Percentiles rank a stretch among this genome's conserved stretches.
Evolutionary conservation across 2,113 vertebrate genomes (phyloP).

Genomic region (Actenoides lindsayi): DNA sequence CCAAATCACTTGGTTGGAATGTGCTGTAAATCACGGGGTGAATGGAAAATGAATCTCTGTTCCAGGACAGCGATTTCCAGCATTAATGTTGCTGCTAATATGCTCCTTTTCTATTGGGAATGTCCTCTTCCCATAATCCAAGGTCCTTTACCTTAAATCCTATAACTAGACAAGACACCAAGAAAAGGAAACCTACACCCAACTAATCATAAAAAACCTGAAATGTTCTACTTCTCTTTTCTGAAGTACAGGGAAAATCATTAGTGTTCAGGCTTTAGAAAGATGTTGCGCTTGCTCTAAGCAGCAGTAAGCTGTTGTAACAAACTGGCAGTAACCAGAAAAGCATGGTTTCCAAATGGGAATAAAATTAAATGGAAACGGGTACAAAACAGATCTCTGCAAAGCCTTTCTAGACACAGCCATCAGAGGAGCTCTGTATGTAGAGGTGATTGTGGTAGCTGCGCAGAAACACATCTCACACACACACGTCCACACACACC

Average conservation of each 20-base stretch:
- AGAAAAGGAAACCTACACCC: background rate
- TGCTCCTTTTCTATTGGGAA: background rate
- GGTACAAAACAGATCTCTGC: background rate
- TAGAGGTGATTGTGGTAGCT: background rate
- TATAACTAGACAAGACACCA: conserved; percentile 8
- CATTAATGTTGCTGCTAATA: conserved; percentile 31
- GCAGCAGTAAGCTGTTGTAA: background rate
- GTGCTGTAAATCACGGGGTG: conserved; percentile 14
- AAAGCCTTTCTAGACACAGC: background rate
- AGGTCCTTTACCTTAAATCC: conserved; percentile 18
- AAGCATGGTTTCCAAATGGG: background rate
- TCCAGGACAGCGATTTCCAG: conserved; percentile 33
- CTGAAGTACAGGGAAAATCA: background rate
- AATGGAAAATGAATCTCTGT: conserved; percentile 60
- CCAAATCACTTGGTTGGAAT: conserved; percentile 68
- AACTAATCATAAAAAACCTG: background rate
- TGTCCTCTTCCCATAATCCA: conserved; percentile 29
- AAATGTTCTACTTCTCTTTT: background rate
- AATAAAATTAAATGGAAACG: background rate
- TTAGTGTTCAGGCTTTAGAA: background rate
- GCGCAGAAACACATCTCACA: background rate
- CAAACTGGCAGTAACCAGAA: background rate
- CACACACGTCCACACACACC: too few relatives aligned
- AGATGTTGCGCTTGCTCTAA: background rate
- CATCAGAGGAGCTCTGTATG: background rate